Percentiles rank a stretch among this genome's conserved stretches.
phyloP scores from a whole-genome alignment of 53 echinoderm and acorn worm genomes.

The Paelopatides confundens region DNA sequence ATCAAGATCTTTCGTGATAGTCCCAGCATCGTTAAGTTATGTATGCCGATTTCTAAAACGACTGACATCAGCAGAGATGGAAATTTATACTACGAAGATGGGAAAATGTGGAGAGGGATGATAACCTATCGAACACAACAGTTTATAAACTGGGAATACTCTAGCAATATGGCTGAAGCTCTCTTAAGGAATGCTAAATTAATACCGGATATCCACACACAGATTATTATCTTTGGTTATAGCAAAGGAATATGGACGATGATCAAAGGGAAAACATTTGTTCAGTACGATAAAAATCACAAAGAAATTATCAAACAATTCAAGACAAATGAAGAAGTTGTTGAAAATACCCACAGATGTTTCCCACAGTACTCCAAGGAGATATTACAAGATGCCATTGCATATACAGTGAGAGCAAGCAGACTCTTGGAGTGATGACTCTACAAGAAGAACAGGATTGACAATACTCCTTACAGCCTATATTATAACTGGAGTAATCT shows the following conservation, averaged over 20 bases:
- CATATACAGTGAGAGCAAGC: background rate
- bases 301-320: background rate
- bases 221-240: background rate
- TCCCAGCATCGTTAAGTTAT: background rate
- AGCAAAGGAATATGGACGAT: background rate
- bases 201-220: background rate
- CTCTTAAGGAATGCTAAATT: background rate
- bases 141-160: background rate
- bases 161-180: too few species aligned
- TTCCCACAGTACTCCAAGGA: constrained; percentile 16
- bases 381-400: background rate
- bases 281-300: background rate
- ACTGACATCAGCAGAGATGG: background rate
- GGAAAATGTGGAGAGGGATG: background rate
- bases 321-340: background rate
- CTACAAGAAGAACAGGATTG: too few species aligned
- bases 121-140: background rate
- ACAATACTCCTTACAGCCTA: too few species aligned
- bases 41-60: background rate
- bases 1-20: background rate
- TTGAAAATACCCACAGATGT: background rate
- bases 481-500: too few species aligned
- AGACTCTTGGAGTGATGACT: background rate
- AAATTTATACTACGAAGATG: background rate
- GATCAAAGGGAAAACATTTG: background rate